These are phyloP conservation scores for Rhinichthys klamathensis DNA, from an alignment of 2,113 vertebrate species.

Conservation along the genomic window DNA sequence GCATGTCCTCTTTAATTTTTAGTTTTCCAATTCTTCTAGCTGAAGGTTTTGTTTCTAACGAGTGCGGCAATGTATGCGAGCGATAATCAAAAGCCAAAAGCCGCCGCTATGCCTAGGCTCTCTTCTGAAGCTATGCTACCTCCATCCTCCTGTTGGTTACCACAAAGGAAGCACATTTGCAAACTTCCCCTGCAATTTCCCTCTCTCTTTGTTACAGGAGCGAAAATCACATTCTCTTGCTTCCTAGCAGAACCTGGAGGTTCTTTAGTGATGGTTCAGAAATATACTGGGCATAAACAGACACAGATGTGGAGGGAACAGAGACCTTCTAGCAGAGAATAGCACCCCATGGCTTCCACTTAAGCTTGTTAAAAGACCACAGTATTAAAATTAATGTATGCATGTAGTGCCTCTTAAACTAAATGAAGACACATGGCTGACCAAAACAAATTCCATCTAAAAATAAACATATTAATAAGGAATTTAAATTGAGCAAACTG, in stretches of 20 bases:
- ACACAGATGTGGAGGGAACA: slow-evolving; percentile 58
- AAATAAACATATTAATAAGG: neutral
- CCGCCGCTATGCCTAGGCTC: slow-evolving; percentile 57
- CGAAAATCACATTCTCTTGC: slow-evolving; percentile 53
- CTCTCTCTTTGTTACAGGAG: slow-evolving; percentile 49
- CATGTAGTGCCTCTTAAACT: neutral
- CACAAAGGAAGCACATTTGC: slow-evolving; percentile 64
- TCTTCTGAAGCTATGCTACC: slow-evolving; percentile 61
- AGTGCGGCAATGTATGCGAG: slow-evolving; percentile 58
- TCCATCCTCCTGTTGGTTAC: slow-evolving; percentile 53
- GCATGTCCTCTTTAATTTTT: slow-evolving; percentile 59
- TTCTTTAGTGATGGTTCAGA: slow-evolving; percentile 61
- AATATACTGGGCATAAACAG: slow-evolving; percentile 59
- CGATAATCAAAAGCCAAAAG: slow-evolving; percentile 69
- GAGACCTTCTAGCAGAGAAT: slow-evolving; percentile 36
- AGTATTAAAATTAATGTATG: slow-evolving; percentile 36
- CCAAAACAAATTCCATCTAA: neutral
- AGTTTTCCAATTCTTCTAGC: slow-evolving; percentile 52
- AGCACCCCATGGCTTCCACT: slow-evolving; percentile 53
- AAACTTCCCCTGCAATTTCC: slow-evolving; percentile 58
- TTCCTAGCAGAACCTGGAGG: slow-evolving; percentile 49
- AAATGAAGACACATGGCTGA: slow-evolving; percentile 20
- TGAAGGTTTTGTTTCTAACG: slow-evolving; percentile 62
- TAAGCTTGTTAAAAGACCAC: slow-evolving; percentile 26
- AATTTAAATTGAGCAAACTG: neutral